These are phyloP conservation scores for Clarias pachynema DNA, from an alignment of 2,797 vertebrate species.

Conservation along the genomic window DNA sequence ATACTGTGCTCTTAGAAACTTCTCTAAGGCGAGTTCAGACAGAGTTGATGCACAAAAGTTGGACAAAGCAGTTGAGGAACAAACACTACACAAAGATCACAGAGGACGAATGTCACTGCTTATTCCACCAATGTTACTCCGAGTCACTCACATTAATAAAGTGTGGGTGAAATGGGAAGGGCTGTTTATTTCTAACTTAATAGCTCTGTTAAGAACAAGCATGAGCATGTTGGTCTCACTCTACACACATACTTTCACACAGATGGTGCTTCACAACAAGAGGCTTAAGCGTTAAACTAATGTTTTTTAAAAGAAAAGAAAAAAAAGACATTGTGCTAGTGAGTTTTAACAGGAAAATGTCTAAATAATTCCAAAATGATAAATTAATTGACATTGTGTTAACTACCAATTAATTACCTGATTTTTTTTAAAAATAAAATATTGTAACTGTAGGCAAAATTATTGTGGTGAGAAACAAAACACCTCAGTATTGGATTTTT, in stretches of 20 bases:
- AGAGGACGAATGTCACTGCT: background rate
- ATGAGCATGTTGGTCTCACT: background rate
- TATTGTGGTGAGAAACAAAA: background rate
- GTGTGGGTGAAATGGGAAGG: background rate
- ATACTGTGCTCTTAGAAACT: background rate
- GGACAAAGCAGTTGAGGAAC: background rate
- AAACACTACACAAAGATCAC: background rate
- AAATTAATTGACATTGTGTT: background rate
- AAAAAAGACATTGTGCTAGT: no score
- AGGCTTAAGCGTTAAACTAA: background rate
- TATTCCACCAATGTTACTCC: background rate
- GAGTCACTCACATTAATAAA: background rate
- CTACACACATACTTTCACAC: background rate
- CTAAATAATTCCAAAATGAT: background rate
- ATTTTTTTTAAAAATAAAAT: background rate
- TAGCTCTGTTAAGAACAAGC: slow-evolving; percentile 12
- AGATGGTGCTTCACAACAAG: rapidly evolving
- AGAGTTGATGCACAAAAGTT: background rate
- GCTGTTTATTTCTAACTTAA: background rate
- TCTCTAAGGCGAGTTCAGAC: slow-evolving; percentile 14
- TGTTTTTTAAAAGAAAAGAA: background rate
- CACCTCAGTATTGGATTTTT: background rate
- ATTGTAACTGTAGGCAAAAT: background rate
- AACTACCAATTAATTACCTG: background rate
- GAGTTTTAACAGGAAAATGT: no score